These are phyloP conservation scores for Aspidoscelis tigris DNA, from an alignment of 2,113 vertebrate species.

Conservation along the genomic window DNA sequence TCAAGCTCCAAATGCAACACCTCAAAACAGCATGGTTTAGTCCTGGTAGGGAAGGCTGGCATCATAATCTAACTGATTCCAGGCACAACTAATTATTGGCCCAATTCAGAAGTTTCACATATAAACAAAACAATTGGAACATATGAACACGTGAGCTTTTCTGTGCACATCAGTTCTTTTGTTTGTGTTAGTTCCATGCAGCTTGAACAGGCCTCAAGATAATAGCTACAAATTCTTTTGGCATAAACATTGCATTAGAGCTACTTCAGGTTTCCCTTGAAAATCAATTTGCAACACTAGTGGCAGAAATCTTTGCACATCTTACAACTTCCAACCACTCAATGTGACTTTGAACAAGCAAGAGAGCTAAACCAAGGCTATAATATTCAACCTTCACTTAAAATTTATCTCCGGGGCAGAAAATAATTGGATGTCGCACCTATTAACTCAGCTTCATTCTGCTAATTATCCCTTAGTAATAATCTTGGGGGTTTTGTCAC, in stretches of 20 bases:
- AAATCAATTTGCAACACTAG: constrained; percentile 38
- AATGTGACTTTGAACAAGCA: constrained; percentile 49
- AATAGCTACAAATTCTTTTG: not conserved
- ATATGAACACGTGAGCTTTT: not conserved
- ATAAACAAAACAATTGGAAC: not conserved
- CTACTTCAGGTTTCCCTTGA: constrained; percentile 9
- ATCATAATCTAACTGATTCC: too few relatives aligned
- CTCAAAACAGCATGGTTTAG: too few relatives aligned
- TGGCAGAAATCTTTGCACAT: constrained; percentile 35
- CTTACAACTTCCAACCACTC: constrained; percentile 46
- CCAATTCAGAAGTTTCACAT: not conserved
- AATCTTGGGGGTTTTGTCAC: constrained; percentile 50
- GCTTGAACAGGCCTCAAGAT: not conserved
- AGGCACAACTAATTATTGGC: not conserved
- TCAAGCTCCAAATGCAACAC: too few relatives aligned
- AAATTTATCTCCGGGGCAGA: constrained; percentile 79
- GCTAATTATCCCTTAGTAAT: constrained; percentile 79
- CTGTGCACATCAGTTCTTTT: not conserved
- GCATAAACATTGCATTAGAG: constrained; percentile 27
- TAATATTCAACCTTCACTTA: constrained; percentile 70
- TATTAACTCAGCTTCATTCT: constrained; percentile 80
- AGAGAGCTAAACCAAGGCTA: constrained; percentile 60
- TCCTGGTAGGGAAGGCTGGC: not conserved
- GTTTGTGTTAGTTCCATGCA: not conserved
- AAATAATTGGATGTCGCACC: constrained; percentile 85